phyloP scores from a whole-genome alignment of 1,140 invertebrate species.

The Hestina assimilis region DNA sequence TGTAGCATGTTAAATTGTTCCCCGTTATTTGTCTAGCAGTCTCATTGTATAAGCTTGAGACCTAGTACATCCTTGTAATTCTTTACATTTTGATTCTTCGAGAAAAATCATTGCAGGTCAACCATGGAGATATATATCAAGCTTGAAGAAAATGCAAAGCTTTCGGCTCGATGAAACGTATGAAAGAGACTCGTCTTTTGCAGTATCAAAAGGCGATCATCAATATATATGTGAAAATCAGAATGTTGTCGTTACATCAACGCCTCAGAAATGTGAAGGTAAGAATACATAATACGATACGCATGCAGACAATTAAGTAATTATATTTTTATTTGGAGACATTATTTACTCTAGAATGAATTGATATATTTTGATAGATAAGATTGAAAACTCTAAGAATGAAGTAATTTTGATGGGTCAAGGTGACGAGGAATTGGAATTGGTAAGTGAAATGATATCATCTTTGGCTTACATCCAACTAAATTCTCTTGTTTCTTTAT shows the following conservation, averaged over 20 bases:
- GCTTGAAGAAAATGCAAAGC: constrained; percentile 39
- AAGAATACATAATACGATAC: not conserved
- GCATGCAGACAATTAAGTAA: not conserved
- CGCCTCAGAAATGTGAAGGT: constrained; percentile 47
- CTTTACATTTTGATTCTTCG: too few species aligned
- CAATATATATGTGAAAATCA: constrained; percentile 17
- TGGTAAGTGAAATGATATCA: constrained; percentile 32
- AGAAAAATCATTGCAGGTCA: constrained; percentile 35
- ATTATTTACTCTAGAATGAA: not conserved
- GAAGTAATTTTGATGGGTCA: constrained; percentile 53
- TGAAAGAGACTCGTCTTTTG: constrained; percentile 30
- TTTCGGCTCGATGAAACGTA: constrained; percentile 22
- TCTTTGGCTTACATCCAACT: not conserved
- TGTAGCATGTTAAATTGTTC: too few species aligned
- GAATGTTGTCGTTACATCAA: constrained; percentile 46
- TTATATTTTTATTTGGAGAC: not conserved
- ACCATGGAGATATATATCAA: constrained; percentile 46
- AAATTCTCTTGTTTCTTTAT: constrained; percentile 1
- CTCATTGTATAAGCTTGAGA: too few species aligned
- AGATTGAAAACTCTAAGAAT: constrained; percentile 25
- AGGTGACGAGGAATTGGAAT: constrained; percentile 59
- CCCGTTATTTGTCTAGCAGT: too few species aligned
- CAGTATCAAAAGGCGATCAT: constrained; percentile 18
- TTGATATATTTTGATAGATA: constrained; percentile 21
- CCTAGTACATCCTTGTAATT: too few species aligned